Evolutionary conservation across 2,113 vertebrate species (phyloP).

Genomic region (Ifrita kowaldi): DNA sequence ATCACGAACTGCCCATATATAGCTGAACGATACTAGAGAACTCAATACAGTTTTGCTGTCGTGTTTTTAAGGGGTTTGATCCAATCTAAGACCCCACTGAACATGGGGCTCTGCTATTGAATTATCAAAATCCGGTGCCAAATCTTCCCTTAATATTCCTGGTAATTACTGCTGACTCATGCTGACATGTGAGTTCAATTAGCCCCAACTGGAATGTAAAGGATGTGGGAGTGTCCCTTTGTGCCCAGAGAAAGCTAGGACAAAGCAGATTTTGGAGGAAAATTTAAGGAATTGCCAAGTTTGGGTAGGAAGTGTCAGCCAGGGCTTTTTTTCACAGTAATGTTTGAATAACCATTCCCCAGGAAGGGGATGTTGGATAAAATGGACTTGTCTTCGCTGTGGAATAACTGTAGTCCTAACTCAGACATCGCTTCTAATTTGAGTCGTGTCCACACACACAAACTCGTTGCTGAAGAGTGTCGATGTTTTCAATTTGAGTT

Average conservation of each 20-base stretch:
- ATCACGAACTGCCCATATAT: neutral
- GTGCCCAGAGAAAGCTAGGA: slow-evolving; percentile 60
- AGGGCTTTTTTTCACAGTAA: neutral
- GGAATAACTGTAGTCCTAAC: neutral
- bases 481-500: slow-evolving; percentile 28
- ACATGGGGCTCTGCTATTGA: neutral
- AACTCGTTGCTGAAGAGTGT: neutral
- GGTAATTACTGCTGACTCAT: slow-evolving; percentile 66
- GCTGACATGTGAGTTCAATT: slow-evolving; percentile 66
- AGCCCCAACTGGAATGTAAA: slow-evolving; percentile 64
- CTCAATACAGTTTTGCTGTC: neutral
- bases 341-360: slow-evolving; percentile 1
- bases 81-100: neutral
- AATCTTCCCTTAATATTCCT: slow-evolving; percentile 58
- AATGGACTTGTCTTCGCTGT: slow-evolving; percentile 17
- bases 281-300: slow-evolving; percentile 46
- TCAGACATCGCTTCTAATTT: slow-evolving; percentile 15
- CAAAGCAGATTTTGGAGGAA: slow-evolving; percentile 62
- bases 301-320: slow-evolving; percentile 38
- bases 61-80: neutral
- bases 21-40: neutral
- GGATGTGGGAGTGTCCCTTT: slow-evolving; percentile 66
- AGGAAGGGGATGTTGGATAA: neutral
- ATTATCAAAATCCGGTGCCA: neutral
- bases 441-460: neutral